phyloP scores from a whole-genome alignment of 1,140 invertebrate genomes.

The Acromyrmex echinatior region DNA sequence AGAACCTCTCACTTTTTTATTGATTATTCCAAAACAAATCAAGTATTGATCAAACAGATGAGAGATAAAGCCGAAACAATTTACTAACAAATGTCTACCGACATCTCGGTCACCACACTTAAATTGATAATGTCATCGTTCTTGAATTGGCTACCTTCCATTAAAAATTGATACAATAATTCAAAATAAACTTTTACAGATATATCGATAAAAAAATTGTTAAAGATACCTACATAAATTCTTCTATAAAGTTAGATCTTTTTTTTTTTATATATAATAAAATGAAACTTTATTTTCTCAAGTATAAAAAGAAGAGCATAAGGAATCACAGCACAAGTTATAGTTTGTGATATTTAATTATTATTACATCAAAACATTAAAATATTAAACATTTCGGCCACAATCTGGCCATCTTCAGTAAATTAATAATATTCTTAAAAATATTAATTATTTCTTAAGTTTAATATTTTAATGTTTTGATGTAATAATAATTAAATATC shows the following conservation, averaged over 20 bases:
- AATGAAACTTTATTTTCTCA: constrained; percentile 1
- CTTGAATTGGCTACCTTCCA: neutral
- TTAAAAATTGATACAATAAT: neutral
- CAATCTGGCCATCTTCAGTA: too few species aligned
- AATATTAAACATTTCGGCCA: too few species aligned
- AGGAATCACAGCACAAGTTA: too few species aligned
- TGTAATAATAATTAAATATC: too few species aligned
- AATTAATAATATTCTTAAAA: too few species aligned
- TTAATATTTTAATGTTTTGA: too few species aligned
- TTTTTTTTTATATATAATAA: neutral
- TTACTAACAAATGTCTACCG: neutral
- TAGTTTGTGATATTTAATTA: too few species aligned
- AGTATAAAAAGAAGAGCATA: neutral
- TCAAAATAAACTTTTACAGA: neutral
- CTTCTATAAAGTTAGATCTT: neutral
- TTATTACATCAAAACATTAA: too few species aligned
- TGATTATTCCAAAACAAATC: constrained; percentile 6
- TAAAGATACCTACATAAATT: neutral
- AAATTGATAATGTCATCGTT: neutral
- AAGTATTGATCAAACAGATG: neutral
- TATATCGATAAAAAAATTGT: neutral
- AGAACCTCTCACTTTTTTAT: neutral
- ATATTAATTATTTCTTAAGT: too few species aligned
- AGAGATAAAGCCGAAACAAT: constrained; percentile 11
- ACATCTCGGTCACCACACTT: constrained; percentile 2